Base-by-base conservation (phyloP, 2,113 vertebrate species). In the Sclerurus mexicanus region DNA sequence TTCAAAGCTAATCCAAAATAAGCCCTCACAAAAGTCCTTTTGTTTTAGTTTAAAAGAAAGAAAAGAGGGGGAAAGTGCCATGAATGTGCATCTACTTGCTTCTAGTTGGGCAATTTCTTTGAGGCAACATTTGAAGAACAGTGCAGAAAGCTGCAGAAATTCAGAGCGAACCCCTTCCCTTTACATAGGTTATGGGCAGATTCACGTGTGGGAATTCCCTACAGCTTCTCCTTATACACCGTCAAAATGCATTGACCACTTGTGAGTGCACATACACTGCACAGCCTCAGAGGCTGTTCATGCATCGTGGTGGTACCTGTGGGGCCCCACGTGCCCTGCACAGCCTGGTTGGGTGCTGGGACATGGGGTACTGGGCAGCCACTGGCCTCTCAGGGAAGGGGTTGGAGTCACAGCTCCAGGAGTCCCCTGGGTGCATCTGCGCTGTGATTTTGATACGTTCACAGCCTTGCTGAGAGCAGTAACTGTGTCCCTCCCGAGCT, bases 391-490 rank as follows among this genome's bases (percentile, higher is more conserved):
- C 66, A 1, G 19, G 59, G 59, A 95, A 97, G 5, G 93, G 91
- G 17, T 87, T 96, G 4, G 46, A 42, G 35, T 47, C 77, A 62
- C 96, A 97, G 52, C 77, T 89, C 77, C 88, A 89, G 50, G 72
- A 18, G 27, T 35, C 62, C n/a, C 89, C 78, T 1, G 87, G 46
- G 23, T 40, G 16, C 85, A 94, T 71, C 2, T 23, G 67, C 0
- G 95, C 94, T 10, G 1, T 64, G 62, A 96, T 97, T 86, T 97
- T 97, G 63, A 97, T 30, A 9, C 82, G 31, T 68, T 97, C 97
- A 0, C 96, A 98, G 82, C 97, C 98, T 53, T 35, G 76, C 53
- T 96, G 88, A 52, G 95, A 97, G 93, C 95, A 97, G 67, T 96
- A 96, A 56, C 96, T 96, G 59, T 95, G 95, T 39, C 89, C 97